These are phyloP conservation scores for Diachasma alloeum DNA, from an alignment of 1,140 invertebrate species.

Conservation along the genomic window DNA sequence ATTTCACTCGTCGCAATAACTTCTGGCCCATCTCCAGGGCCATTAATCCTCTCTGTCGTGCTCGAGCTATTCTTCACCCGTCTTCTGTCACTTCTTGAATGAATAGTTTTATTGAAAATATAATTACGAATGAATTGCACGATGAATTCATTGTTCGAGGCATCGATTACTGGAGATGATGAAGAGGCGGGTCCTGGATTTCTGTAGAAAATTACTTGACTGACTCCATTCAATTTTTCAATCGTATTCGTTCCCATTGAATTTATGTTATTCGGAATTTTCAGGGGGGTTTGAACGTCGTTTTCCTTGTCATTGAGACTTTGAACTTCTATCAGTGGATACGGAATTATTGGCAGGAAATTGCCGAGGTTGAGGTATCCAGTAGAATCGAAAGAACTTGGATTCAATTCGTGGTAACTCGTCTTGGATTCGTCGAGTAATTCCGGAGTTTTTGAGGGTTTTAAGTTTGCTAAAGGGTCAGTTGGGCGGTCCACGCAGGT, in stretches of 20 bases:
- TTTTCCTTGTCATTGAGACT: neutral
- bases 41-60: neutral
- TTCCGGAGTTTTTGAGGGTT: conserved; percentile 28
- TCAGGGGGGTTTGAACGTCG: neutral
- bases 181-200: neutral
- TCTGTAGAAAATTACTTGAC: conserved; percentile 29
- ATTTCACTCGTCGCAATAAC: neutral
- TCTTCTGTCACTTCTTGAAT: neutral
- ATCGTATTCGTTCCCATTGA: neutral
- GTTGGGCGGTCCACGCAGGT: conserved; percentile 35
- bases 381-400: conserved; percentile 39
- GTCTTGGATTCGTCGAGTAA: conserved; percentile 32
- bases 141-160: conserved; percentile 14
- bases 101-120: conserved; percentile 14
- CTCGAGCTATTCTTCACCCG: neutral
- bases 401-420: conserved; percentile 35
- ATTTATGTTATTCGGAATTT: conserved; percentile 2
- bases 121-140: conserved; percentile 37
- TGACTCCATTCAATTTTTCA: conserved; percentile 10
- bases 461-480: conserved; percentile 6
- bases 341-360: conserved; percentile 10
- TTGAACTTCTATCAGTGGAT: conserved; percentile 29
- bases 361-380: conserved; percentile 11
- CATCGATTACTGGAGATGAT: neutral
- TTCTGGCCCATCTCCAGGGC: neutral